Evolutionary conservation across 2,113 vertebrate species (phyloP).

Genomic region (Cromileptes altivelis): DNA sequence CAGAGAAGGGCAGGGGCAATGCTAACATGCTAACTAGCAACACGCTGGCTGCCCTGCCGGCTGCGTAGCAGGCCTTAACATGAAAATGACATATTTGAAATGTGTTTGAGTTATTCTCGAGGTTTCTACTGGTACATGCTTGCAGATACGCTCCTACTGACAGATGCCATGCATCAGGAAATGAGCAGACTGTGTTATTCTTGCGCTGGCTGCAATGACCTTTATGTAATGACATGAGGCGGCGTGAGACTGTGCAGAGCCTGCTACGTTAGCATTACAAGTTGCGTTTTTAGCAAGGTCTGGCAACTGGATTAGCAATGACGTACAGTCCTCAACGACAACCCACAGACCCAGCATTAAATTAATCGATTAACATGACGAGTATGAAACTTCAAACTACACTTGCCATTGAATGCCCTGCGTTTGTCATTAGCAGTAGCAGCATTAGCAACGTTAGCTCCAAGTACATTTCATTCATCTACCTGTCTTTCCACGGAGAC

Average conservation of each 20-base stretch:
- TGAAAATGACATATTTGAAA: not conserved
- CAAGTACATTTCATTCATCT: slow-evolving; percentile 34
- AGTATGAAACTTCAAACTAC: rapidly evolving
- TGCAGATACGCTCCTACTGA: rapidly evolving
- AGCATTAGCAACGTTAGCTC: slow-evolving; percentile 47
- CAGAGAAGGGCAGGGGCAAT: slow-evolving; percentile 9
- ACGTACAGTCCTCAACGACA: not conserved
- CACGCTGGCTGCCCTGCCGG: slow-evolving; percentile 47
- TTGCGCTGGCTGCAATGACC: slow-evolving; percentile 77
- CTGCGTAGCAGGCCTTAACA: slow-evolving; percentile 50
- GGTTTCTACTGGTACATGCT: rapidly evolving
- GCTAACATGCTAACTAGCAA: slow-evolving; percentile 57
- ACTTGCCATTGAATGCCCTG: slow-evolving; percentile 1
- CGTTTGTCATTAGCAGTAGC: not conserved
- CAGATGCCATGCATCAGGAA: rapidly evolving
- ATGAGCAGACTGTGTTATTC: not conserved
- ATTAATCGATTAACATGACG: rapidly evolving
- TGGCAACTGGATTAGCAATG: not conserved
- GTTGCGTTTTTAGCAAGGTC: not conserved
- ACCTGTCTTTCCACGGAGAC: not conserved
- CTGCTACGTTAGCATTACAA: slow-evolving; percentile 32
- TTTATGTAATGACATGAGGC: slow-evolving; percentile 82
- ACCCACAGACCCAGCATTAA: not conserved
- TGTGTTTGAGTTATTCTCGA: rapidly evolving
- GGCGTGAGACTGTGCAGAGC: slow-evolving; percentile 10